Base-by-base conservation (phyloP, 2,888 invertebrate species). In the Papilio elwesi region DNA sequence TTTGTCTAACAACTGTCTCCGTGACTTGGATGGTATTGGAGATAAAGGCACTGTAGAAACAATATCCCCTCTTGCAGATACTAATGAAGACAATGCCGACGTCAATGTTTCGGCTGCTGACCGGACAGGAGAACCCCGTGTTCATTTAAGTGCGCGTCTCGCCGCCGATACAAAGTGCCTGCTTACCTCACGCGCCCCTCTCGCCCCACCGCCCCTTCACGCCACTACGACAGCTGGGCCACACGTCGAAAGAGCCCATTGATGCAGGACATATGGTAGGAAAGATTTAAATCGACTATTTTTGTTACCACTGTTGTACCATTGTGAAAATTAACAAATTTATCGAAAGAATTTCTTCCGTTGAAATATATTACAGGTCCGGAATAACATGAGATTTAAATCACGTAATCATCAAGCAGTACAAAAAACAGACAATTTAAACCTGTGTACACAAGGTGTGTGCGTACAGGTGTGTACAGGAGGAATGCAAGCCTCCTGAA, bases 41-140 rank as follows among this genome's bases (percentile, higher is more conserved):
- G 10, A 6, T 16, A 12, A 57, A 8, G 13, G 6, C 13, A 36
- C 6, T 11, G 13, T 36, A 0, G 13, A 12, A 26, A 10, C 26
- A 4, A 55, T 36, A 7, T 11, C n/a, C 13, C 10, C 7, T 36
- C 77, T 95, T 95, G 49, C 95, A 99, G 99, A 99, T 99, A 83
- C 95, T 99, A 83, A 99, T 99, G 99, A 99, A 99, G 94, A 99
- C 99, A 75, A 99, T 99, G 99, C 99, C 99, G 83, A 99, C 99
- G 79, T 99, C 99, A 79, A 99, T 99, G 98, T 99, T 99, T 95
- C 96, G 99, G 85, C 95, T 99, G 88, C 95, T 99, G 86, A 99
- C 99, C 81, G 99, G 99, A 75, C 99, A 99, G 94, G 99, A 99
- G 94, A 98, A 98, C 91, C 99, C 99, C 81, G 97, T 99, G 93